Evolutionary conservation across 2,888 invertebrate species (phyloP).

Genomic region (Microctonus aethiopoides): DNA sequence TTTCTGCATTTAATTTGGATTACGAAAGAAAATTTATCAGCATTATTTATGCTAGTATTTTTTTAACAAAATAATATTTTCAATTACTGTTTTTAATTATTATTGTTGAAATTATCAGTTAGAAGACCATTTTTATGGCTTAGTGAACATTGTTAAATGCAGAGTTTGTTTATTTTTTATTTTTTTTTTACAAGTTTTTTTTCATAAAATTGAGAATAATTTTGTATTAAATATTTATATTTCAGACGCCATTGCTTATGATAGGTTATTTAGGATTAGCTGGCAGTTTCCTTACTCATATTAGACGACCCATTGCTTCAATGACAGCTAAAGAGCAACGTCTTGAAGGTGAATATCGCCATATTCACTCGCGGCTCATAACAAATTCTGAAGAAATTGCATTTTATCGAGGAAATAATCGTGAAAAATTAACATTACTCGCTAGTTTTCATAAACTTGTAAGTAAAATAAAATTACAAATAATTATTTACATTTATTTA

Average conservation of each 20-base stretch:
- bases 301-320: constrained; percentile 84
- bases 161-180: too few species aligned
- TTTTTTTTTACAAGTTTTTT: too few species aligned
- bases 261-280: constrained; percentile 88
- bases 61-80: too few species aligned
- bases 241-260: constrained; percentile 89
- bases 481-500: background rate
- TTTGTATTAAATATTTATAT: too few species aligned
- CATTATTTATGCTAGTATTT: too few species aligned
- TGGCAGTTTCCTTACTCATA: constrained; percentile 86
- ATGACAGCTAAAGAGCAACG: constrained; percentile 96
- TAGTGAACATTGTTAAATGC: too few species aligned
- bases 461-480: constrained; percentile 34
- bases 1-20: too few species aligned
- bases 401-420: constrained; percentile 83
- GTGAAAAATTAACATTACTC: constrained; percentile 88
- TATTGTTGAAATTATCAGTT: too few species aligned
- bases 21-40: too few species aligned
- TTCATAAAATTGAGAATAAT: too few species aligned
- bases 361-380: constrained; percentile 94
- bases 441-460: constrained; percentile 89
- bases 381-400: constrained; percentile 97
- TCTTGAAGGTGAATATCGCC: constrained; percentile 98
- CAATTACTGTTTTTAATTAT: too few species aligned
- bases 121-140: too few species aligned